Percentiles rank a stretch among this genome's conserved stretches.
Evolutionary conservation across 2,797 vertebrate genomes (phyloP).

Genomic region (Megalops cyprinoides): DNA sequence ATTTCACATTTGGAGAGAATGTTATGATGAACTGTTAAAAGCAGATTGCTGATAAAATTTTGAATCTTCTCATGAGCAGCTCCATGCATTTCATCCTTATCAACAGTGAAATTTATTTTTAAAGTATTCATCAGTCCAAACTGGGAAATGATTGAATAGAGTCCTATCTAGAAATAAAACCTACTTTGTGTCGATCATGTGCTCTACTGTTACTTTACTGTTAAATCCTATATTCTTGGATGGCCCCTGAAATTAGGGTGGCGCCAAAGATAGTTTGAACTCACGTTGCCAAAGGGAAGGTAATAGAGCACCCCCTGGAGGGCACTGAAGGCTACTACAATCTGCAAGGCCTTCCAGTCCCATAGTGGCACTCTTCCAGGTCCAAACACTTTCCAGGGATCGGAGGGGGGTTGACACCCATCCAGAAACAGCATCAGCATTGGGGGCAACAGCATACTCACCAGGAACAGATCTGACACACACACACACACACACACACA

Average conservation of each 20-base stretch:
- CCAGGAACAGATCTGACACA: conserved; percentile 36
- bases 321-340: conserved; percentile 39
- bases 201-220: too few species aligned
- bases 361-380: conserved; percentile 20
- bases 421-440: conserved; percentile 39
- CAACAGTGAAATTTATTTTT: too few species aligned
- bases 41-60: too few species aligned
- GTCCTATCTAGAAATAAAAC: too few species aligned
- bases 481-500: too few species aligned
- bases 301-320: conserved; percentile 51
- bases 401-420: conserved; percentile 36
- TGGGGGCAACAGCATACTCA: conserved; percentile 39
- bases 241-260: not conserved
- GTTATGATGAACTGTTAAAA: too few species aligned
- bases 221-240: not conserved
- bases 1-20: too few species aligned
- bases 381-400: conserved; percentile 37
- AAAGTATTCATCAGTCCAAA: not conserved
- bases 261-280: not conserved
- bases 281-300: conserved; percentile 49
- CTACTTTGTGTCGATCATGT: too few species aligned
- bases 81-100: too few species aligned
- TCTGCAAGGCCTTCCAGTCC: conserved; percentile 43
- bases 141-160: not conserved
- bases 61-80: too few species aligned